phyloP scores from a whole-genome alignment of 1,140 invertebrate species.

The Drosophila nikananu region DNA sequence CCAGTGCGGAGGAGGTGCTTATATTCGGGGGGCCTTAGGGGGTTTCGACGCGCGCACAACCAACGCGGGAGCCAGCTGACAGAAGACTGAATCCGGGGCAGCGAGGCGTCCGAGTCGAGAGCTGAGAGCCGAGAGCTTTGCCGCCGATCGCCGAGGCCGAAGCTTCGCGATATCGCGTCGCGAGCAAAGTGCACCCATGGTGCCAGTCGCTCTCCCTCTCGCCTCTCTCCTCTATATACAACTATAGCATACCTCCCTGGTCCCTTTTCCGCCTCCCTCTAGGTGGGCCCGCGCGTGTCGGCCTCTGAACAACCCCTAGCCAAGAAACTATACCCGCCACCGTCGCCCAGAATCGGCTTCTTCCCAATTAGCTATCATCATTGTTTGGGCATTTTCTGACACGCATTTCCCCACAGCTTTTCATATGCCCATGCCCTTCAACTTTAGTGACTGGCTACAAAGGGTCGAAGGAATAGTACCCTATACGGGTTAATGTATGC shows the following conservation, averaged over 20 bases:
- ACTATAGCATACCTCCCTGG: not conserved
- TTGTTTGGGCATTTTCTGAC: slow-evolving; percentile 2
- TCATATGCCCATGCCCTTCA: slow-evolving; percentile 10
- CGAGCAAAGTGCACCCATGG: slow-evolving; percentile 39
- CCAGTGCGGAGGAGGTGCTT: slow-evolving; percentile 14
- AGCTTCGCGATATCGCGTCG: slow-evolving; percentile 25
- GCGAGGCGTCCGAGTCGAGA: not conserved
- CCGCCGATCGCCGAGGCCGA: slow-evolving; percentile 47
- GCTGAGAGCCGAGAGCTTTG: slow-evolving; percentile 7
- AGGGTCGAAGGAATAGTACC: slow-evolving; percentile 9
- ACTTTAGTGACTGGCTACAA: not conserved
- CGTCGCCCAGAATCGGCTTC: slow-evolving; percentile 18
- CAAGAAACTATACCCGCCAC: not conserved
- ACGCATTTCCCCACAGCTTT: not conserved
- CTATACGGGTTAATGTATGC: not conserved
- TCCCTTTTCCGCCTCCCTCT: not conserved
- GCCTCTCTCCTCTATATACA: not conserved
- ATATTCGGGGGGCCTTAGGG: slow-evolving; percentile 22
- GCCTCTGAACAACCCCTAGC: slow-evolving; percentile 28
- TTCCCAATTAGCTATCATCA: slow-evolving; percentile 40
- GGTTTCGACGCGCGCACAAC: slow-evolving; percentile 70
- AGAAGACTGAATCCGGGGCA: slow-evolving; percentile 62
- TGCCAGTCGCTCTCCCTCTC: slow-evolving; percentile 1
- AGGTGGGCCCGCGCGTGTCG: slow-evolving; percentile 29
- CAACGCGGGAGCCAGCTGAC: slow-evolving; percentile 80